A percentile compares a stretch with the other conserved stretches of the same genome.
Evolutionary conservation across 2,113 vertebrate genomes (phyloP).

Genomic region (Mesembrinibis cayennensis): DNA sequence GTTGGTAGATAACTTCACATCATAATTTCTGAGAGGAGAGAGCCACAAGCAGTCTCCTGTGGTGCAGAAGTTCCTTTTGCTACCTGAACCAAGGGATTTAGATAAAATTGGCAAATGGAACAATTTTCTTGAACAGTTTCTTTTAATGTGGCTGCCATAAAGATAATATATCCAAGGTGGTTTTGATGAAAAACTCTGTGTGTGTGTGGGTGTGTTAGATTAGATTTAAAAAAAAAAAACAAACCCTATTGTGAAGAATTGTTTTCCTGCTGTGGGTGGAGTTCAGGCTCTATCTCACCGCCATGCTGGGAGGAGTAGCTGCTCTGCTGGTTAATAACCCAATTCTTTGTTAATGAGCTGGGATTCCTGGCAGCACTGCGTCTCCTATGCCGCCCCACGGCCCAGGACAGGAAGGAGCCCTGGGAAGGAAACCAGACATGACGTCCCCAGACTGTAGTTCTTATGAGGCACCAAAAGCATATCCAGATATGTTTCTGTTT

Average conservation of each 20-base stretch:
- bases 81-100: neutral
- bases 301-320: neutral
- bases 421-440: neutral
- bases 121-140: neutral
- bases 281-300: neutral
- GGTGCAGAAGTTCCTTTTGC: neutral
- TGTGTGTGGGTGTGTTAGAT: neutral
- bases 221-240: fast-evolving
- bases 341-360: neutral
- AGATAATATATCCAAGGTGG: neutral
- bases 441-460: neutral
- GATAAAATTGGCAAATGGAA: neutral
- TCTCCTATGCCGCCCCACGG: fast-evolving
- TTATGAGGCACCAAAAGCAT: neutral
- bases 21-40: neutral
- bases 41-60: neutral
- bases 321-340: neutral
- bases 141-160: neutral
- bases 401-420: neutral
- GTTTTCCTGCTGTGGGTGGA: neutral
- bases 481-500: neutral
- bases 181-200: neutral
- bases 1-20: neutral
- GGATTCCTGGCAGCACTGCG: neutral
- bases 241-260: neutral